Base-by-base conservation (phyloP, 2,113 vertebrate species). In the Pimephales promelas region DNA sequence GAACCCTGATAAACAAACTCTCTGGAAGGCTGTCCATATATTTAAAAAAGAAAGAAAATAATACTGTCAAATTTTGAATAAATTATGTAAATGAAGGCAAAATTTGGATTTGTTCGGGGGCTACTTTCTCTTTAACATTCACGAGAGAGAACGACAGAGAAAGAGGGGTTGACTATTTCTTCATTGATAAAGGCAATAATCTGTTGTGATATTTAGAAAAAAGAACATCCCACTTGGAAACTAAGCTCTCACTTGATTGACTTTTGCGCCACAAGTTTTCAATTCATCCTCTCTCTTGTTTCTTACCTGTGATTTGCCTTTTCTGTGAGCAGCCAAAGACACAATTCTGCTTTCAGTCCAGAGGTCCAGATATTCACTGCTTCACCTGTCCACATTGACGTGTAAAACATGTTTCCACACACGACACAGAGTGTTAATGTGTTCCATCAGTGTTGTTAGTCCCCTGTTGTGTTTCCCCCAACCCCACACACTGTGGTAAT, bases 341-440 rank as follows among this genome's bases (percentile, higher is more conserved):
- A 78, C 34, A 78, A 64, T 49, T 64, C 9, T 18, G 36, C 57
- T 26, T 59, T 47, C 13, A 4, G 7, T 59, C 13, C 34, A 61
- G 34, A 24, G 14, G 57, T 79, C 24, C n/a, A 45, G 16, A 79
- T 79, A 11, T 79, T 28, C 16, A 79, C 24, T 31, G 26, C 45
- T 73, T 73, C 24, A 49, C 24, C 45, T 73, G 24, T 73, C 71
- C 45, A 28, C 45, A 5, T 34, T 73, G 24, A 52, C 24, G 13
- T 73, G 49, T 73, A 10, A 26, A 71, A 14, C 10, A 40, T 56
- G 4, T 24, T 22, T 16, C 31, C 8, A 24, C 36, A 26, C 6
- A 85, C 31, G 49, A 79, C 86, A 86, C 79, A 86, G 87, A 73
- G 64, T 26, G 79, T 68, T 36, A 14, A 9, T 34, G 82, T 77